phyloP scores from a whole-genome alignment of 2,888 invertebrate species.

The Epinotia brunnichana region DNA sequence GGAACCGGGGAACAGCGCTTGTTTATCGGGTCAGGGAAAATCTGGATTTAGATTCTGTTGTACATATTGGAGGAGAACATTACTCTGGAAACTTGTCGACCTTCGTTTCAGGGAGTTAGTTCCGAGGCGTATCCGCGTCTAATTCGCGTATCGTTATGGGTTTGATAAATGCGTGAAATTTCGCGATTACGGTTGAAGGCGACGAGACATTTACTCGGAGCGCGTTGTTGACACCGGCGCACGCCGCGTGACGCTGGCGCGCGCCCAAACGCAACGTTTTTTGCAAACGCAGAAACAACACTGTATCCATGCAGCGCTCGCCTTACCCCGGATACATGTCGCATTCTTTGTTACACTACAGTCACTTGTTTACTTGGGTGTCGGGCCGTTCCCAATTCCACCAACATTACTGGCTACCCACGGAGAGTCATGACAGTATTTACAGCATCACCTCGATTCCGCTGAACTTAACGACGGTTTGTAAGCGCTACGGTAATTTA shows the following conservation, averaged over 20 bases:
- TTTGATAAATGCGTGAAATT: constrained; percentile 26
- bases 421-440: constrained; percentile 16
- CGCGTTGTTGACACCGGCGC: constrained; percentile 42
- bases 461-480: constrained; percentile 30
- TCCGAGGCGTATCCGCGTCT: background rate
- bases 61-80: background rate
- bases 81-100: background rate
- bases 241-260: constrained; percentile 46
- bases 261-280: constrained; percentile 47
- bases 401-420: background rate
- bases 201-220: constrained; percentile 32
- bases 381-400: background rate
- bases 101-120: background rate
- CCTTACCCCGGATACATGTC: constrained; percentile 47
- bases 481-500: constrained; percentile 40
- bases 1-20: constrained; percentile 47
- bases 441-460: constrained; percentile 20
- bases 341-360: constrained; percentile 29
- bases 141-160: constrained; percentile 15
- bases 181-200: constrained; percentile 25
- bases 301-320: constrained; percentile 59
- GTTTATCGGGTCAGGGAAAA: constrained; percentile 11
- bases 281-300: constrained; percentile 48
- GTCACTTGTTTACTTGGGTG: constrained; percentile 10
- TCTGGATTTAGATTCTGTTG: constrained; percentile 14